These are phyloP conservation scores for Tenodera sinensis DNA, from an alignment of 2,888 invertebrate genomes.

Conservation along the genomic window DNA sequence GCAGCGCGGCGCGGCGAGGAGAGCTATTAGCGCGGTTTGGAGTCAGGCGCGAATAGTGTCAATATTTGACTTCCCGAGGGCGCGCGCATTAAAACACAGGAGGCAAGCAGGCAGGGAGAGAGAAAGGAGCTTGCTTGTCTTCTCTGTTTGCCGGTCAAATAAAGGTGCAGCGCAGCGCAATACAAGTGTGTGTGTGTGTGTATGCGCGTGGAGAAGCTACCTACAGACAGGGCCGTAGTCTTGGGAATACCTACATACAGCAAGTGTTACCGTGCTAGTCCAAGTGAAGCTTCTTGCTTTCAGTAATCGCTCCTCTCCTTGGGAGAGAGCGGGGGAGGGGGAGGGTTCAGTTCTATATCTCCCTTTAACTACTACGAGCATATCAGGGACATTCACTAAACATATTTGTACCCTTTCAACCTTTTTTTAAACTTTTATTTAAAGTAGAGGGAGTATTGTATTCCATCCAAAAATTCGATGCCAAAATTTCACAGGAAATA, in stretches of 20 bases:
- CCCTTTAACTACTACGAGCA: too few relatives aligned
- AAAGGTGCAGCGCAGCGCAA: slow-evolving; percentile 15
- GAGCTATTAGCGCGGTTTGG: slow-evolving; percentile 33
- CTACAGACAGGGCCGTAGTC: neutral
- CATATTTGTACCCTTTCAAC: too few relatives aligned
- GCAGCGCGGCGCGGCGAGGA: slow-evolving; percentile 9
- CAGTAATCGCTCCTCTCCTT: too few relatives aligned
- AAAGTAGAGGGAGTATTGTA: too few relatives aligned
- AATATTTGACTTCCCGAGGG: slow-evolving; percentile 32
- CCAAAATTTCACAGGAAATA: too few relatives aligned
- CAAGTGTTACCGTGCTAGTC: too few relatives aligned
- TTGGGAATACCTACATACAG: neutral
- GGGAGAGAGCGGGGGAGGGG: accelerated
- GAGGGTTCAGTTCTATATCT: too few relatives aligned
- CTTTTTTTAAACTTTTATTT: too few relatives aligned
- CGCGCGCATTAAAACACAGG: slow-evolving; percentile 33
- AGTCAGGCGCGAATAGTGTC: slow-evolving; percentile 31
- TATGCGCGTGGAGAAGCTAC: neutral
- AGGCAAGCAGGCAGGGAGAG: slow-evolving; percentile 21
- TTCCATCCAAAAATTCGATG: too few relatives aligned
- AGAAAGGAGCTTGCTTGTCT: slow-evolving; percentile 28
- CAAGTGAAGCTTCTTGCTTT: too few relatives aligned
- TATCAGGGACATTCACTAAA: too few relatives aligned
- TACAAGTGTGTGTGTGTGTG: too few relatives aligned
- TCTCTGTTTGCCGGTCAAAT: slow-evolving; percentile 29